Evolutionary conservation across 2,888 invertebrate genomes (phyloP).

Genomic region (Candidula unifasciata): DNA sequence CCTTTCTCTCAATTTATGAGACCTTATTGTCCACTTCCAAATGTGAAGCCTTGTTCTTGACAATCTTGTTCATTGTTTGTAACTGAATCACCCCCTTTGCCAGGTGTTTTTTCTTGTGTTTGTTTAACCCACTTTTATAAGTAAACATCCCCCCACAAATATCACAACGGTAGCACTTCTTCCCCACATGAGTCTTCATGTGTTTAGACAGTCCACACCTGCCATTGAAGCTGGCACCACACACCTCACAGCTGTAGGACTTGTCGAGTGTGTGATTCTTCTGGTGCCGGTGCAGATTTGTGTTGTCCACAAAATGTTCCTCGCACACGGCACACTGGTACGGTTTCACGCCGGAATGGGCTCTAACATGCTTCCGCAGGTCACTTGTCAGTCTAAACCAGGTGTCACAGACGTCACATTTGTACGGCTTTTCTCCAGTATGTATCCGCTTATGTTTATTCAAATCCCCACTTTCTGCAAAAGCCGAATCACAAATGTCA

Average conservation of each 20-base stretch:
- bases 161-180: conserved; percentile 17
- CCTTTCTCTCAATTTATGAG: too few species aligned
- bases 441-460: conserved; percentile 24
- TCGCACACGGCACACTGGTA: conserved; percentile 48
- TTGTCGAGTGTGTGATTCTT: conserved; percentile 49
- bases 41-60: too few species aligned
- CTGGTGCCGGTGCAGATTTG: conserved; percentile 47
- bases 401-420: conserved; percentile 47
- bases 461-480: conserved; percentile 33
- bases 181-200: conserved; percentile 4
- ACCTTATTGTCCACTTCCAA: too few species aligned
- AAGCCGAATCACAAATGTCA: conserved; percentile 45
- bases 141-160: conserved; percentile 14
- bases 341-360: conserved; percentile 44
- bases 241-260: conserved; percentile 47
- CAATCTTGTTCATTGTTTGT: too few species aligned
- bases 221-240: conserved; percentile 28
- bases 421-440: conserved; percentile 26
- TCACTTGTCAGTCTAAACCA: conserved; percentile 7
- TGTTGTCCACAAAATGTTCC: conserved; percentile 35
- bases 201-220: neutral
- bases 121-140: neutral
- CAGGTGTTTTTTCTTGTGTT: conserved; percentile 11
- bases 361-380: conserved; percentile 1
- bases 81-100: neutral